These are phyloP conservation scores for Lutjanus campechanus DNA, from an alignment of 2,797 vertebrate genomes.

Conservation along the genomic window DNA sequence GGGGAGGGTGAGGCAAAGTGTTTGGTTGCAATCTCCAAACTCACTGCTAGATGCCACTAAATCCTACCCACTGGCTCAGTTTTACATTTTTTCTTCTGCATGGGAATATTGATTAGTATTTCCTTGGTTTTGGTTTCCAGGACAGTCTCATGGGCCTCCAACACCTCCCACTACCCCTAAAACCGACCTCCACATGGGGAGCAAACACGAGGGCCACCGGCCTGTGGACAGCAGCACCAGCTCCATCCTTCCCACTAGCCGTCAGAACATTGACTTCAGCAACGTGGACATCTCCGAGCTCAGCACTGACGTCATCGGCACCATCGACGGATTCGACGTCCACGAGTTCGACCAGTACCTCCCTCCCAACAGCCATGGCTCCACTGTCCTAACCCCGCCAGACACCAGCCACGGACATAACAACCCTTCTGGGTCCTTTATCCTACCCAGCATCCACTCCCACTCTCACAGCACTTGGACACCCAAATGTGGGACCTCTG, in stretches of 20 bases:
- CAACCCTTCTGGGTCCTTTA: constrained; percentile 78
- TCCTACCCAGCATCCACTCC: constrained; percentile 69
- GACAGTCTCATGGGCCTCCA: constrained; percentile 91
- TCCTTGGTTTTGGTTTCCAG: constrained; percentile 69
- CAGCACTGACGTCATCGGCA: constrained; percentile 93
- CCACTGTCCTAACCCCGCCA: constrained; percentile 51
- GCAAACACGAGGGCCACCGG: constrained; percentile 88
- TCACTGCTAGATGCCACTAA: no score
- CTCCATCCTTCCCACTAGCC: constrained; percentile 53
- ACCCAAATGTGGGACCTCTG: constrained; percentile 76
- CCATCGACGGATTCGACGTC: constrained; percentile 92
- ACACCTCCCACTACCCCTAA: constrained; percentile 94
- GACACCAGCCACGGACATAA: constrained; percentile 77
- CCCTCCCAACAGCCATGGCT: constrained; percentile 84
- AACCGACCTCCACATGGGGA: constrained; percentile 84
- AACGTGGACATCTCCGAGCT: constrained; percentile 94
- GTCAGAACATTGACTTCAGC: constrained; percentile 96
- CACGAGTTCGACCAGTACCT: constrained; percentile 94
- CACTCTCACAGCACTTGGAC: constrained; percentile 81
- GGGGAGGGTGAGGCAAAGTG: no score
- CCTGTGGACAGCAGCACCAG: constrained; percentile 72
- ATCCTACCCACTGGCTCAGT: no score
- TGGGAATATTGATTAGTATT: not conserved
- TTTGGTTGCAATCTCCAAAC: no score
- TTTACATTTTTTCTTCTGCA: not conserved